phyloP scores from a whole-genome alignment of 2,797 vertebrate genomes.

The Typhlichthys eigenmanni region DNA sequence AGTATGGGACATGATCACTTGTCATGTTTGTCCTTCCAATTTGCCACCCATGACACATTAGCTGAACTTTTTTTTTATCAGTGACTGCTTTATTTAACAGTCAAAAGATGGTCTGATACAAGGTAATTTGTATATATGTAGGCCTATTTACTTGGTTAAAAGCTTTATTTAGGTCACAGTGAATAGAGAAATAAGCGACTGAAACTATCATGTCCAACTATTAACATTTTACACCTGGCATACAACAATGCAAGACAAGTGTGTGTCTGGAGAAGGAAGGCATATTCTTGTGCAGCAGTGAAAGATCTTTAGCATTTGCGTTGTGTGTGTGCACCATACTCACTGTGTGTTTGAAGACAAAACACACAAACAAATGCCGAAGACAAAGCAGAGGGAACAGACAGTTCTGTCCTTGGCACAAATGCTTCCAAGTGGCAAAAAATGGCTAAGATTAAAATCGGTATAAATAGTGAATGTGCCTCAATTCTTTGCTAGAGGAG shows the following conservation, averaged over 20 bases:
- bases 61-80: constrained; percentile 6
- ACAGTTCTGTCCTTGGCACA: constrained; percentile 8
- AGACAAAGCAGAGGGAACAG: constrained; percentile 1
- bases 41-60: constrained; percentile 7
- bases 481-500: background rate
- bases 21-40: constrained; percentile 9
- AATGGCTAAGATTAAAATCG: background rate
- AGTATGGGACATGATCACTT: background rate
- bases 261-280: constrained; percentile 20
- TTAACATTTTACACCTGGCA: constrained; percentile 7
- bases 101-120: background rate
- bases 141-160: constrained; percentile 44
- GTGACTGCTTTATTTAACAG: too few relatives aligned
- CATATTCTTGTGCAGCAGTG: constrained; percentile 10
- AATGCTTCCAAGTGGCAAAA: background rate
- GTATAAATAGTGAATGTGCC: background rate
- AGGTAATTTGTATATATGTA: constrained; percentile 28
- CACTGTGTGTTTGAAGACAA: too few relatives aligned
- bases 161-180: constrained; percentile 6
- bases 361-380: too few relatives aligned
- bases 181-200: background rate
- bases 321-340: background rate
- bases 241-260: background rate
- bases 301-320: constrained; percentile 12
- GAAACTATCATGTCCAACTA: background rate